Base-by-base conservation (phyloP, 2,797 vertebrate species). In the Hapalemur alaotrensis region DNA sequence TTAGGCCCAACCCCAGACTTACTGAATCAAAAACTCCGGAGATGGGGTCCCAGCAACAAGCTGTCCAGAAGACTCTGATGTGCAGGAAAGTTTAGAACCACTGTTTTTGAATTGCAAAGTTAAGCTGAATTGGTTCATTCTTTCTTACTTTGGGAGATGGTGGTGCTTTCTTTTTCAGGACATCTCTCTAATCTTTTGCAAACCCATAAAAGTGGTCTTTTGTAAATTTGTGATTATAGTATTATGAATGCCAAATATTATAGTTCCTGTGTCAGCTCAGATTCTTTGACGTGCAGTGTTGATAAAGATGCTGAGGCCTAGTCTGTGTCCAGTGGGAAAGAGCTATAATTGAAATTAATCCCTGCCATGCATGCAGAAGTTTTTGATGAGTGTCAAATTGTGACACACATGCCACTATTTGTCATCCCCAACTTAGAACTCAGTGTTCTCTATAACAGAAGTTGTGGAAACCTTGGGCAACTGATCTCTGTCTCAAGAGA, bases 51-150 rank as follows among this genome's bases (percentile, higher is more conserved):
- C 91, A 32, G 17, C 7, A 69, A 38, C 38, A 38, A 72, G 12
- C 43, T 76, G 28, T 89, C 69, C 6, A 15, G 46, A 25, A 38
- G 46, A 41, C 57, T 65, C 79, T 67, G 15, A 88, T 38, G 12
- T 48, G 25, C 30, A 10, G 50, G 61, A n/a, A 70, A 32, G 20
- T 57, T 54, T 48, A 93, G 57, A 79, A 46, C 46, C 57, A 30
- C 61, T 46, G 35, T 61, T 84, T 91, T 86, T 85, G 86, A 96
- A 82, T 32, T 73, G 22, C 73, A 65, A 91, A 93, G 25, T 46
- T 85, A 78, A 69, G 23, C 46, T 82, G 35, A 87, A 65, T 46
- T 63, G 35, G 25, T 28, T 95, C 25, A 10, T 89, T 91, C 2
- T 17, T 50, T 83, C 79, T 82, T 9, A n/a, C 17, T 38, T 46